Base-by-base conservation (phyloP, 2,797 vertebrate species). In the Typhlichthys subterraneus region DNA sequence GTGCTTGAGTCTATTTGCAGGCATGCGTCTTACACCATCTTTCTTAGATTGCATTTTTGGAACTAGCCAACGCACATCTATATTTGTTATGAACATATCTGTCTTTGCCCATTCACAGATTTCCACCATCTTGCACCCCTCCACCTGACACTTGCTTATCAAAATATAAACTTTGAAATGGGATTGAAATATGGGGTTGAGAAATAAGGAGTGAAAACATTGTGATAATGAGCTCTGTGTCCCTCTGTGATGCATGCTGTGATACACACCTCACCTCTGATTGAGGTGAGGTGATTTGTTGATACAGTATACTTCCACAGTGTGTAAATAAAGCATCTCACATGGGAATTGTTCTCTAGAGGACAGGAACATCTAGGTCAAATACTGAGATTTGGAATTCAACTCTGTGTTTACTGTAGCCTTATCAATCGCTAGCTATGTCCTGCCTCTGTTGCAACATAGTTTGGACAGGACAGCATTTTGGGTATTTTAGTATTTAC, bases 41-140 rank as follows among this genome's bases (percentile, higher is more conserved):
- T 66, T 50, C 64, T 59, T 4, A 75, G 70, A 63, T 85, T 77
- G 82, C 73, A 1, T 61, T 85, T 82, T 75, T 72, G 76, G 77
- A 72, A 19, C 23, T 7, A 5, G 8, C 52, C 57, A 53, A 53
- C 17, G 51, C 58, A 42, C 63, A 60, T 76, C 76, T 76, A 51
- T 45, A 1, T 76, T 77, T 77, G 60, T 76, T 67, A 65, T 80
- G 77, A 59, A 66, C 46, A 61, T 69, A 38, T 53, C n/a, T 23
- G 51, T 10, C 51, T 53, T 8, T 38, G 33, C 33, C 33, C 33
- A 38, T 38, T 38, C 33, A 38, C 33, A 23, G 23, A 23, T 23
- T 23, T 23, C 23, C 23, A 23, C 23, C 23, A 23, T 23, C 23
- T 23, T 23, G 23, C 23, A 23, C 23, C 23, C 23, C 3, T 23